Evolutionary conservation across 2,797 vertebrate species (phyloP), one percentile per base, ranked within the genome.

Genomic region (Stomatorhinus walkeri): DNA sequence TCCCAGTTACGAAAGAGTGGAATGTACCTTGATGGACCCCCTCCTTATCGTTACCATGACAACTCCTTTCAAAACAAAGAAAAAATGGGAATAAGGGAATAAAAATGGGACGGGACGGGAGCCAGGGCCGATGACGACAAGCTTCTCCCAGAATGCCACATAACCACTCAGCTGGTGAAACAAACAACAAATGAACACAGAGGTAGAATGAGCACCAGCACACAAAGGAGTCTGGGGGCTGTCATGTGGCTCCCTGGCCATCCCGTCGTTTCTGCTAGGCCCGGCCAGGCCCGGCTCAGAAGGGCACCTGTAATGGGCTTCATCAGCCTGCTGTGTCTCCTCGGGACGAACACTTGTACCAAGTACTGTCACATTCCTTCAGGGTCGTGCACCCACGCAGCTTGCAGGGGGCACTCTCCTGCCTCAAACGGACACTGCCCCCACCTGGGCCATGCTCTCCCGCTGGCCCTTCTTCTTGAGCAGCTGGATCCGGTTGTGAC

Each of bases 401-500:
- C 46, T 16, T 9, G 2, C 16, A 3, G 19, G 4, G 12, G 22
- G 81, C 7, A n/a, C 0, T 1, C 6, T 19, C 8, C 36, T 91
- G 95, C 93, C 96, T 93, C 95, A 96, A 85, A 96, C 94, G 0
- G 91, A 92, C 52, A 95, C 92, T 1, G 93, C 90, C 88, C 88
- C 22, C 48, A 28, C 83, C 24, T 68, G 91, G 0, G 93, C 94
- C 14, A 94, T 93, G 19, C 85, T 92, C 61, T 95, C 94, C 0
- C 95, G 94, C 85, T 94, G 94, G 93, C 95, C 95, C 89, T 95
- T 96, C 89, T 96, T 96, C 93, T 96, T 96, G 88, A 96, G 92
- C 91, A 96, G 93, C 92, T 96, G 96, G 79, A 96, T 96, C 90
- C 96, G 96, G 90, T 96, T 96, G 94, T 96, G 96, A 92, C 96